phyloP scores from a whole-genome alignment of 2,797 vertebrate species.

The Anguilla megastoma region DNA sequence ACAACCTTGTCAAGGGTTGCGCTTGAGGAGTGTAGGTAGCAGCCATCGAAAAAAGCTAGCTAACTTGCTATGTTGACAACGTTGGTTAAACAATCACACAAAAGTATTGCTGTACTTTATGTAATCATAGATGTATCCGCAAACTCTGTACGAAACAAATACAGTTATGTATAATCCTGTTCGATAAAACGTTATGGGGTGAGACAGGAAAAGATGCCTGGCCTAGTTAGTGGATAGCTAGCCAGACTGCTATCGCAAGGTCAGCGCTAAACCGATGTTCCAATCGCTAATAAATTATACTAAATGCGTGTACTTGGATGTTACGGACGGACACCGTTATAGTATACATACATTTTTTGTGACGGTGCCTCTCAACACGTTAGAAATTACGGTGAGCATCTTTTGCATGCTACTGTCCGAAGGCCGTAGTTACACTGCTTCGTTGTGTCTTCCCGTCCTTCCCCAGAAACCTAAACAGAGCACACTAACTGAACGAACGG shows the following conservation, averaged over 20 bases:
- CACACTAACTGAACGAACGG: neutral
- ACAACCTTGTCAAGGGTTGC: neutral
- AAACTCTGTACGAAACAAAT: neutral
- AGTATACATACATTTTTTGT: slow-evolving; percentile 67
- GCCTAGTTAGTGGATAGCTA: slow-evolving; percentile 37
- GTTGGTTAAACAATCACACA: neutral
- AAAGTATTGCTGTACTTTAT: neutral
- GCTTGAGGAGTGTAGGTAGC: neutral
- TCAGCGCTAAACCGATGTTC: slow-evolving; percentile 51
- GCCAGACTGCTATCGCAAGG: slow-evolving; percentile 53
- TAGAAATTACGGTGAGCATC: slow-evolving; percentile 72
- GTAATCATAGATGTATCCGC: neutral
- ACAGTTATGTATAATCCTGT: neutral
- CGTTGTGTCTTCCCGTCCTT: neutral
- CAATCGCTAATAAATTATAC: neutral
- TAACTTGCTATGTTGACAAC: slow-evolving; percentile 25
- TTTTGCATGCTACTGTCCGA: slow-evolving; percentile 55
- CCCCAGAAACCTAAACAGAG: neutral
- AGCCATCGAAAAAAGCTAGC: slow-evolving; percentile 49
- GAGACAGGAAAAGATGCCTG: slow-evolving; percentile 16
- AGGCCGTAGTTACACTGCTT: slow-evolving; percentile 2
- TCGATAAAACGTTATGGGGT: neutral
- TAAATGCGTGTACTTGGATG: no score
- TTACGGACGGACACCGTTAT: neutral
- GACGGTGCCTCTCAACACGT: slow-evolving; percentile 63